Percentiles rank a stretch among this genome's conserved stretches.
Conservation (phyloP, 1,140 invertebrate genomes). For the Pristionchus pacificus region DNA sequence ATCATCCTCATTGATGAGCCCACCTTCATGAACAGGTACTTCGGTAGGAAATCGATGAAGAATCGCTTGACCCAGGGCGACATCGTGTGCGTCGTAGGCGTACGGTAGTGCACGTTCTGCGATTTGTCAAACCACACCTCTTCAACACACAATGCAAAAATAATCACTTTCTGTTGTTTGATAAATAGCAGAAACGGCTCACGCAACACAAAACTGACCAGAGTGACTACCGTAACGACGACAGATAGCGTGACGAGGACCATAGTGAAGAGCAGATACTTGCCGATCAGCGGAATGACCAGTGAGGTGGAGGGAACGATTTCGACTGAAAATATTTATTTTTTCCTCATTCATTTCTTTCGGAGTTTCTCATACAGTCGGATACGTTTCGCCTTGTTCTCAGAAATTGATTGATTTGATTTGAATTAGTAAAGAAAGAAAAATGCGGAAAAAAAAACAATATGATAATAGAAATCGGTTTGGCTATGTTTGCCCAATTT, state of each 20-base stretch:
- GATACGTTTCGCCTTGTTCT: too few species aligned
- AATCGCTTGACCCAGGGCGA: slow-evolving; percentile 79
- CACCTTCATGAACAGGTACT: slow-evolving; percentile 60
- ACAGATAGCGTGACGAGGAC: slow-evolving; percentile 96
- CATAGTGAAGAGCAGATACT: slow-evolving; percentile 99
- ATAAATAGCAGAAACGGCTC: background rate
- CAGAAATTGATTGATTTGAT: background rate
- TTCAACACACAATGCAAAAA: too few species aligned
- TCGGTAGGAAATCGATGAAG: slow-evolving; percentile 83
- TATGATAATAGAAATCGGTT: background rate
- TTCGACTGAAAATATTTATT: slow-evolving; percentile 71
- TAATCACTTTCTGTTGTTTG: too few species aligned
- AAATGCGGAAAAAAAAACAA: slow-evolving; percentile 59
- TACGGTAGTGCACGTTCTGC: slow-evolving; percentile 88
- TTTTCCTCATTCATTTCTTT: background rate
- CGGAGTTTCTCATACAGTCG: too few species aligned
- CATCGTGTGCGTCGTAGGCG: slow-evolving; percentile 90
- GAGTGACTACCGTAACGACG: slow-evolving; percentile 92
- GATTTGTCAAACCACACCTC: too few species aligned
- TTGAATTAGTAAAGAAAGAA: slow-evolving; percentile 66
- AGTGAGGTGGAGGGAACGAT: slow-evolving; percentile 97
- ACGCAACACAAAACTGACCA: slow-evolving; percentile 59
- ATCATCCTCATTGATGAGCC: too few species aligned
- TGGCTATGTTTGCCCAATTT: too few species aligned
- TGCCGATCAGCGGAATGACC: slow-evolving; percentile 96